Base-by-base conservation (phyloP, 37 sponge, comb jelly and placozoan species). In the Petrosia ficiformis region DNA sequence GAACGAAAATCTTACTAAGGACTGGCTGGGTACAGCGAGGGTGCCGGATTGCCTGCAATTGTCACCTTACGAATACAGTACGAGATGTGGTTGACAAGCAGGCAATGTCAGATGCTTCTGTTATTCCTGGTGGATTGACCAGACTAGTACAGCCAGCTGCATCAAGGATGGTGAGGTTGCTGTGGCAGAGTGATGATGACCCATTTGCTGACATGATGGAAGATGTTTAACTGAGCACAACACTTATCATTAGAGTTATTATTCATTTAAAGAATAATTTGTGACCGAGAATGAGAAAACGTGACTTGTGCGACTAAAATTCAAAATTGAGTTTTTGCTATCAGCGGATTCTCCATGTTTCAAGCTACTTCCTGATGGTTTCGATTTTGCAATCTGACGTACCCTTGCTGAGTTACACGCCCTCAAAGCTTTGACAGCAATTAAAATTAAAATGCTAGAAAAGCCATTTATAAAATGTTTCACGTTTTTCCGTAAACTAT, bases 41-140 rank as follows among this genome's bases (percentile, higher is more conserved):
- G 89, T 83, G 28, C 3, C 77, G 89, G 89, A 77, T 83, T 74
- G 78, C 84, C 6, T 88, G 72, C 75, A 72, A 54, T 58, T 88
- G 80, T 37, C 89, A 88, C 54, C 52, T 83, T 22, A 77, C 4
- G 26, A 52, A 39, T 16, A 6, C 30, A 48, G 70, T 78, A 3
- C 72, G 6, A 5, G 11, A 22, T 6, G 64, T 78, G 4, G 44
- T 39, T 1, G 43, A 30, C 14, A n/a, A n/a, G 39, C 61, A 57
- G 29, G 59, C 79, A 22, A 70, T 72, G 0, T 61, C 70, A 4
- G 80, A 71, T 36, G 32, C 69, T 26, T 70, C 64, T 21, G 73
- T 84, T 41, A 76, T 88, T n/a, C 89, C 84, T 31, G 83, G 89
- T 31, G 89, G 80, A 8, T 63, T 77, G 30, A 88, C 59, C 21